Conservation (phyloP, 2,113 vertebrate genomes). For the Nycticorax nycticorax region DNA sequence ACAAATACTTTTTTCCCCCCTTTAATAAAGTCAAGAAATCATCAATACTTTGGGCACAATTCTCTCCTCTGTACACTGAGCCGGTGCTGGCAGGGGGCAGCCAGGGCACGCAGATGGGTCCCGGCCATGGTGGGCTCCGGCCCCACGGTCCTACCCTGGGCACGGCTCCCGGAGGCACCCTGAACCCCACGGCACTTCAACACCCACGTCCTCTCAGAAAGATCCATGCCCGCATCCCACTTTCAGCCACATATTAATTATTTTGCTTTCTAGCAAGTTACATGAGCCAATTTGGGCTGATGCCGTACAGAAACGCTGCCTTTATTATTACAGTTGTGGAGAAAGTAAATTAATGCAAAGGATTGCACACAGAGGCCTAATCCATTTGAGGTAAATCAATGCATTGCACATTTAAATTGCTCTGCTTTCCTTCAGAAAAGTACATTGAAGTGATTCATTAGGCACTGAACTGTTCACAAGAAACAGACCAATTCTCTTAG, state of each 20-base stretch:
- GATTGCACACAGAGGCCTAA: constrained; percentile 73
- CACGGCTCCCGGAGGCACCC: background rate
- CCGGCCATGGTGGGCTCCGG: background rate
- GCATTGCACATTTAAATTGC: constrained; percentile 74
- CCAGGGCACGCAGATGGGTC: background rate
- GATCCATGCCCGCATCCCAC: background rate
- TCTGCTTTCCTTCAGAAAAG: constrained; percentile 78
- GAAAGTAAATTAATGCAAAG: constrained; percentile 75
- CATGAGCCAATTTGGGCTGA: constrained; percentile 17
- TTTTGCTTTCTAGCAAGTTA: constrained; percentile 50
- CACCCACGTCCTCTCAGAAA: background rate
- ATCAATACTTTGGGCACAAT: background rate
- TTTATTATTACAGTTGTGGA: constrained; percentile 64
- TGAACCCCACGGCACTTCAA: rapidly evolving
- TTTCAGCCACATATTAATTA: constrained; percentile 11
- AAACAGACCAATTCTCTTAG: constrained; percentile 72
- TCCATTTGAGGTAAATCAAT: constrained; percentile 81
- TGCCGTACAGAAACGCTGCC: background rate
- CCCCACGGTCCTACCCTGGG: background rate
- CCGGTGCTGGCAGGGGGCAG: no score
- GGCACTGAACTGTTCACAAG: constrained; percentile 69
- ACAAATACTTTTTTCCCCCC: background rate
- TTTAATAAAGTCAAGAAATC: background rate
- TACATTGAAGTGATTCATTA: constrained; percentile 79
- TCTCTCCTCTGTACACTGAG: background rate